Conservation (phyloP, 1,140 invertebrate species). For the Lamellibrachia luymesi region DNA sequence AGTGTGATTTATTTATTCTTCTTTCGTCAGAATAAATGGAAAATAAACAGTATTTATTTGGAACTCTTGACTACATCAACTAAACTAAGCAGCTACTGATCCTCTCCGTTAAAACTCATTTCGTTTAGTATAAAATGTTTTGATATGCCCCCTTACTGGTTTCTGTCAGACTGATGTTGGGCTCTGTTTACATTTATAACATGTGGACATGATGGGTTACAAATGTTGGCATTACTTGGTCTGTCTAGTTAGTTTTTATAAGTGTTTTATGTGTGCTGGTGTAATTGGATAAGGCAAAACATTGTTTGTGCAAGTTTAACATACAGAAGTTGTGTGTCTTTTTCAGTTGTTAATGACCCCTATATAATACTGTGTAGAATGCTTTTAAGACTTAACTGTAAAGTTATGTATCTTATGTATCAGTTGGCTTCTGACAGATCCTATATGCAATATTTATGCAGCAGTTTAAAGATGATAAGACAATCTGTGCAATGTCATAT, state of each 20-base stretch:
- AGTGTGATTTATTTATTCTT: too few relatives aligned
- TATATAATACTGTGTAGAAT: too few relatives aligned
- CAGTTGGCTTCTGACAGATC: too few relatives aligned
- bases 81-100: neutral
- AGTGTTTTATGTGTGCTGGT: neutral
- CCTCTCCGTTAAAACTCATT: neutral
- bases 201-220: neutral
- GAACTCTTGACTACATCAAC: too few relatives aligned
- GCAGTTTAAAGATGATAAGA: too few relatives aligned
- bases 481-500: too few relatives aligned
- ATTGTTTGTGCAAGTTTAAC: neutral
- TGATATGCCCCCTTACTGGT: neutral
- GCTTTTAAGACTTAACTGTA: too few relatives aligned
- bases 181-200: neutral
- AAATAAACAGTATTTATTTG: too few relatives aligned
- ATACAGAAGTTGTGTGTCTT: neutral
- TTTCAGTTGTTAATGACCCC: too few relatives aligned
- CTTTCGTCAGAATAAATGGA: too few relatives aligned
- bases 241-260: neutral
- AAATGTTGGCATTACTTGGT: neutral
- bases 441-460: too few relatives aligned
- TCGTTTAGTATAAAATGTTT: neutral
- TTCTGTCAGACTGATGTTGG: neutral
- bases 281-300: neutral
- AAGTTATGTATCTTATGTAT: too few relatives aligned